A percentile compares a stretch with the other conserved stretches of the same genome.
phyloP scores from a whole-genome alignment of 2,888 invertebrate species.

The Stictocephala bisonia region DNA sequence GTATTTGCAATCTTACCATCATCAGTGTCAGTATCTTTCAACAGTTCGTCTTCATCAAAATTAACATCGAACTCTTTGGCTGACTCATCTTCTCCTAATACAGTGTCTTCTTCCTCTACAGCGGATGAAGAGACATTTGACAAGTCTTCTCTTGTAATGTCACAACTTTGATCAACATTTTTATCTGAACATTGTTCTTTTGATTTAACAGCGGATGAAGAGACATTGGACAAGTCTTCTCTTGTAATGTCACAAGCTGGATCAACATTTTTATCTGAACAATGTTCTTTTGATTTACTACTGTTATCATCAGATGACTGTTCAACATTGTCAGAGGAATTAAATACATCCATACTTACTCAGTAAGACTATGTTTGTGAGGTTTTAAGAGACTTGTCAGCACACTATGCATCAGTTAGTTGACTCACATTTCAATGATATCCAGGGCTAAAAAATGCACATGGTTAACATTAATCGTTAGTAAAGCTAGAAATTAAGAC shows the following conservation, averaged over 20 bases:
- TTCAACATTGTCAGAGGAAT: no score
- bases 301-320: no score
- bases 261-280: not conserved
- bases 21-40: slow-evolving; percentile 47
- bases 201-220: slow-evolving; percentile 1
- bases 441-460: no score
- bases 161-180: not conserved
- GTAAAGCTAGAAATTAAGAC: no score
- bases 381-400: no score
- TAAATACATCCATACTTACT: no score
- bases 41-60: slow-evolving; percentile 43
- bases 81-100: slow-evolving; percentile 9
- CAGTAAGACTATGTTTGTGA: no score
- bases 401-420: no score
- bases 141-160: not conserved
- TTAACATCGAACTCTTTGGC: slow-evolving; percentile 30
- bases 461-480: no score
- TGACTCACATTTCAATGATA: no score
- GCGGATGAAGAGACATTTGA: no score
- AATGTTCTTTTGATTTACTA: slow-evolving; percentile 30
- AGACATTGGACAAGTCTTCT: not conserved
- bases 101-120: slow-evolving; percentile 29
- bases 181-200: no score
- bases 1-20: slow-evolving; percentile 3
- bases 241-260: not conserved